phyloP scores from a whole-genome alignment of 1,140 invertebrate genomes.

The Pentalonia nigronervosa region DNA sequence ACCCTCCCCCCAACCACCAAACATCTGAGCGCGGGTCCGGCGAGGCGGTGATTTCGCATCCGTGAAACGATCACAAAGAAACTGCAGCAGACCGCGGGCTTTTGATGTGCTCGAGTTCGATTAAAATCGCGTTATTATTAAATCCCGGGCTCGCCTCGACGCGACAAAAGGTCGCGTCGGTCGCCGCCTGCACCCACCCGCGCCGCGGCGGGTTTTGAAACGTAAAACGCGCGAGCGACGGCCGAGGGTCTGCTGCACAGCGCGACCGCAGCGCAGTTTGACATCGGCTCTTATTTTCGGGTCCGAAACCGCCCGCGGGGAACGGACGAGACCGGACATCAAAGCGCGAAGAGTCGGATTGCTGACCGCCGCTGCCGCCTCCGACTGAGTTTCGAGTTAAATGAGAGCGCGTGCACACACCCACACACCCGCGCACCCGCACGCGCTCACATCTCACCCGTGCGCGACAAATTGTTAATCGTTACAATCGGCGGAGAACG shows the following conservation, averaged over 20 bases:
- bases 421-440: background rate
- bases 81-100: conserved; percentile 26
- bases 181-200: no score
- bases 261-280: conserved; percentile 28
- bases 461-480: no score
- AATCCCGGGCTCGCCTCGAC: background rate
- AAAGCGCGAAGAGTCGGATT: conserved; percentile 51
- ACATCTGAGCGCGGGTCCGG: background rate
- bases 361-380: background rate
- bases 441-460: no score
- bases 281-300: background rate
- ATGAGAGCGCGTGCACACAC: no score
- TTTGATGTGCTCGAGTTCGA: conserved; percentile 56
- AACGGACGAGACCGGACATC: background rate
- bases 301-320: background rate
- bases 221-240: background rate
- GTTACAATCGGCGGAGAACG: no score
- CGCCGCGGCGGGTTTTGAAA: background rate
- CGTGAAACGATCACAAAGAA: conserved; percentile 57
- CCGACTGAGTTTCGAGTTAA: background rate
- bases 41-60: conserved; percentile 34
- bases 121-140: conserved; percentile 56
- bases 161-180: conserved; percentile 32
- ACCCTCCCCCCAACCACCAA: background rate
- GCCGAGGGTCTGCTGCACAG: background rate